Base-by-base conservation (phyloP, 2,888 invertebrate species). In the Erpobdella octoculata region DNA sequence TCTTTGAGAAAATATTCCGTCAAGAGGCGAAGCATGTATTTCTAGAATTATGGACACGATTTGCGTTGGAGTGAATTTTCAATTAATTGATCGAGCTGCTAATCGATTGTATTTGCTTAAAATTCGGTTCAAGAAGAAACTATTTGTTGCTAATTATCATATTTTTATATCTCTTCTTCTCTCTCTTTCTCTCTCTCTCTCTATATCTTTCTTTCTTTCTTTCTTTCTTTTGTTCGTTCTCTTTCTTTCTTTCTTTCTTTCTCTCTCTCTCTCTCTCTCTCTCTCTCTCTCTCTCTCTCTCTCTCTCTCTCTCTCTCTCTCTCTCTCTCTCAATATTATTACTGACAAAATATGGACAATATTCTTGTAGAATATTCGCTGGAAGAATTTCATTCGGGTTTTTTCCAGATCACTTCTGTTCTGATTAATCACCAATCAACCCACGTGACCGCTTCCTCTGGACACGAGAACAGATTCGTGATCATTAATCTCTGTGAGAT, bases 241-340 rank as follows among this genome's bases (percentile, higher is more conserved):
- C n/a, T n/a, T n/a, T n/a, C n/a, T n/a, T 33, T 61, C 65, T 6
- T 12, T 41, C 65, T 66, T 38, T 66, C 66, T 66, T 38, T 69
- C 69, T 69, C 69, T 69, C 69, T 69, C 61, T 69, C 61, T 69
- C 61, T 69, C 69, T 69, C 61, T 69, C 67, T 71, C 69, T 68
- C 69, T 71, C 67, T 71, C 46, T 71, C 71, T 71, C 69, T 71
- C 69, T 71, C 71, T 71, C 71, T 71, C 69, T 71, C 70, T 70
- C 70, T 71, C 70, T 71, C 71, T 3, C 12, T 70, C 70, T 70
- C 33, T 70, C 64, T 64, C 18, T 9, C 21, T 15, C 28, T 67
- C 21, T 15, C 8, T n/a, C n/a, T n/a, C n/a, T n/a, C n/a, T n/a
- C n/a, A n/a, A n/a, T n/a, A n/a, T n/a, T n/a, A n/a, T n/a, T 6